These are phyloP conservation scores for Drosophila sordidapex DNA, from an alignment of 2,888 invertebrate species.

Conservation along the genomic window DNA sequence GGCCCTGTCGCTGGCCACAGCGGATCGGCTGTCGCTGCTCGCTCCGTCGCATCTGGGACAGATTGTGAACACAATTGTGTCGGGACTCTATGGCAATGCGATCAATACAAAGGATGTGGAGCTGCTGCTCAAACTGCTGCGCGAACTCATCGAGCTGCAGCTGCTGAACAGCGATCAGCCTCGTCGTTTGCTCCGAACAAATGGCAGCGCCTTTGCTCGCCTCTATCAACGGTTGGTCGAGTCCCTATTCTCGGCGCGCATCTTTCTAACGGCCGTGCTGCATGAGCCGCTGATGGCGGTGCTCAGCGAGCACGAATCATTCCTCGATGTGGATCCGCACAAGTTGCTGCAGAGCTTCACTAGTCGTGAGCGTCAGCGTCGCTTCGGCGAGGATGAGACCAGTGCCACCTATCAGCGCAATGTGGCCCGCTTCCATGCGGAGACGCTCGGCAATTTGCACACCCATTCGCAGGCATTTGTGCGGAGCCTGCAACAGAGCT, in stretches of 20 bases:
- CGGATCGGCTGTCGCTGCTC: constrained; percentile 87
- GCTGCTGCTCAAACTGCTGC: constrained; percentile 88
- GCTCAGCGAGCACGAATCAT: constrained; percentile 95
- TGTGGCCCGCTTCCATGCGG: constrained; percentile 91
- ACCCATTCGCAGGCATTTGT: constrained; percentile 93
- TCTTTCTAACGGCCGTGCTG: constrained; percentile 96
- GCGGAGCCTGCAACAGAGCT: constrained; percentile 91
- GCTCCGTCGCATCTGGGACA: constrained; percentile 81
- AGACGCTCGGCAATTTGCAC: constrained; percentile 91
- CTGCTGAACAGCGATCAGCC: constrained; percentile 90
- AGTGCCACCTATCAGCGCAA: constrained; percentile 90
- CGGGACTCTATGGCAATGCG: constrained; percentile 90
- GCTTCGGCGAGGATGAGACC: constrained; percentile 92
- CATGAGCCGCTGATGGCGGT: constrained; percentile 96
- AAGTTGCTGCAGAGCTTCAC: constrained; percentile 87
- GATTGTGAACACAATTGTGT: constrained; percentile 85
- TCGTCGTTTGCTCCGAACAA: constrained; percentile 91
- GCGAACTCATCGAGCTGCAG: constrained; percentile 90
- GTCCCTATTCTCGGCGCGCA: constrained; percentile 94
- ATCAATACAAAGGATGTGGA: constrained; percentile 91
- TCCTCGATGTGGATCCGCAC: constrained; percentile 95
- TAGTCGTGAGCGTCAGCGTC: constrained; percentile 73
- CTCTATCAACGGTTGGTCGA: constrained; percentile 96
- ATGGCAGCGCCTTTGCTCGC: constrained; percentile 94
- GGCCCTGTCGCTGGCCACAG: constrained; percentile 89